Percentiles rank a stretch among this genome's conserved stretches.
Evolutionary conservation across 2,888 invertebrate genomes (phyloP).

Genomic region (Torymus tubicola): DNA sequence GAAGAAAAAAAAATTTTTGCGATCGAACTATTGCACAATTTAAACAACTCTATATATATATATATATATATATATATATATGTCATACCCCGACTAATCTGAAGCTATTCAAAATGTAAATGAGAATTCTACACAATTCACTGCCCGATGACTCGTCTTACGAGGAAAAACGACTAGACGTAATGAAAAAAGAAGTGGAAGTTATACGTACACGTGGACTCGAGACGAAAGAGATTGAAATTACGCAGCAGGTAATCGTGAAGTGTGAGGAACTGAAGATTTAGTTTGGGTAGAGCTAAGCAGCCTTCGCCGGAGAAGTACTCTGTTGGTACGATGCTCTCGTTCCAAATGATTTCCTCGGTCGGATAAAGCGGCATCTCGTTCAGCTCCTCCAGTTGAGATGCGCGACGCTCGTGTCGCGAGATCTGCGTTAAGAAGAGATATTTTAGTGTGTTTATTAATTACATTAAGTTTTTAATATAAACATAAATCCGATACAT

Average conservation of each 20-base stretch:
- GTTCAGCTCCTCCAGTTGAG: conserved; percentile 95
- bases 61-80: too few species aligned
- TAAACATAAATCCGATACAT: too few species aligned
- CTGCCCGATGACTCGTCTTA: too few species aligned
- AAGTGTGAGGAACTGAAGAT: conserved; percentile 97
- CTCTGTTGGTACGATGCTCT: conserved; percentile 98
- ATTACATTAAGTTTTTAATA: too few species aligned
- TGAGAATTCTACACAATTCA: too few species aligned
- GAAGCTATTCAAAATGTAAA: too few species aligned
- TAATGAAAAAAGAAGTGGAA: neutral
- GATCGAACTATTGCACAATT: too few species aligned
- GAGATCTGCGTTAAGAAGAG: conserved; percentile 79
- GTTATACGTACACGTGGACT: conserved; percentile 93
- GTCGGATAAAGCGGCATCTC: conserved; percentile 99
- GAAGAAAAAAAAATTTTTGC: too few species aligned
- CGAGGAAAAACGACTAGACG: too few species aligned
- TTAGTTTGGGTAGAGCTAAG: conserved; percentile 96
- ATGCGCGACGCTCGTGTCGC: conserved; percentile 91
- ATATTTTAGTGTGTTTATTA: neutral
- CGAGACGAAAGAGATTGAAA: conserved; percentile 97
- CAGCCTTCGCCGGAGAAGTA: conserved; percentile 97
- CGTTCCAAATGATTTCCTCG: conserved; percentile 99
- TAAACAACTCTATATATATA: too few species aligned
- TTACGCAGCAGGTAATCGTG: conserved; percentile 98
- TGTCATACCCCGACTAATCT: too few species aligned